Evolutionary conservation across 2,888 invertebrate genomes (phyloP).

Genomic region (Timema cristinae): DNA sequence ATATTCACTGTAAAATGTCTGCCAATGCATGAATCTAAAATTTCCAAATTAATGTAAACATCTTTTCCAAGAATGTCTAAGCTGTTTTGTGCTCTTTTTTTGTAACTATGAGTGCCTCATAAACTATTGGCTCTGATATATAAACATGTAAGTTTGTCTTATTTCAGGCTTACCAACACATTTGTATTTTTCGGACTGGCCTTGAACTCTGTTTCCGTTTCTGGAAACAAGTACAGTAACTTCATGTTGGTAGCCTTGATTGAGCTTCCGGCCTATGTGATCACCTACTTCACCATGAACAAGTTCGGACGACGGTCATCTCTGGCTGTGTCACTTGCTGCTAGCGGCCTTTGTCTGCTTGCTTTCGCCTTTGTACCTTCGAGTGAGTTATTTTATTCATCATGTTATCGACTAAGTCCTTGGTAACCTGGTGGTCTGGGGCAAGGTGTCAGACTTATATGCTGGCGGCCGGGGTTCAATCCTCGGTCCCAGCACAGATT

Average conservation of each 20-base stretch:
- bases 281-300: slow-evolving; percentile 29
- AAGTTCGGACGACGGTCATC: slow-evolving; percentile 31
- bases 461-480: no score
- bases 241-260: slow-evolving; percentile 32
- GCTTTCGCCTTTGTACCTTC: slow-evolving; percentile 55
- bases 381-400: slow-evolving; percentile 43
- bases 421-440: background rate
- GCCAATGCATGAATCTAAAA: no score
- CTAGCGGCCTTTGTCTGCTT: slow-evolving; percentile 46
- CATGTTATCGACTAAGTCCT: background rate
- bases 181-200: slow-evolving; percentile 38
- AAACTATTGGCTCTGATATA: no score
- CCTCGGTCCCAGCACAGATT: no score
- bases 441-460: no score
- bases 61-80: no score
- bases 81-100: no score
- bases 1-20: no score
- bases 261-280: slow-evolving; percentile 36
- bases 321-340: slow-evolving; percentile 30
- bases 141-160: background rate
- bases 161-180: slow-evolving; percentile 35
- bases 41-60: no score
- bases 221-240: slow-evolving; percentile 35
- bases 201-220: slow-evolving; percentile 36
- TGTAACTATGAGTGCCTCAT: no score